Base-by-base conservation (phyloP, 2,113 vertebrate genomes). In the Takifugu flavidus region DNA sequence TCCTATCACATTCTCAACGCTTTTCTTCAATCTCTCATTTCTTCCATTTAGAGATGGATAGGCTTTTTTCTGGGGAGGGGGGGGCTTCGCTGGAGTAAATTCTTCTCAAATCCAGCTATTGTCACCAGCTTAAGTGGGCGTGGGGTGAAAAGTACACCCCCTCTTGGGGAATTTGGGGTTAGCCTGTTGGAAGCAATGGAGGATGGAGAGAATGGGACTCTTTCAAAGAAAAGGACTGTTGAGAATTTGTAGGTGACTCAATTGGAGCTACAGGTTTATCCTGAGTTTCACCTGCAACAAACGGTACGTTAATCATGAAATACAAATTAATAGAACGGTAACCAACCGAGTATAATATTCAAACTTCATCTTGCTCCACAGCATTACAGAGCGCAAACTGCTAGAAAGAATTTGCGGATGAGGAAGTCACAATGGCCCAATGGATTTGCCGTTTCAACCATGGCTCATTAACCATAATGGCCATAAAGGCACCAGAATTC, bases 71-170 rank as follows among this genome's bases (percentile, higher is more conserved):
- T 4, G 7, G 1, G 29, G 29, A 31, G 29, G 29, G 29, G 87
- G 84, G 90, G 92, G 93, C 89, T 90, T 82, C 90, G 88, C 90
- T 92, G 92, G 90, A 95, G 94, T 95, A 95, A 97, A 97, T 94
- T 96, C 94, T 81, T 94, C 90, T 92, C 91, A 98, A 99, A 99
- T 99, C 97, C 95, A 67, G 82, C 94, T 93, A 95, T 98, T 98
- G 96, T 98, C 87, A 92, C 88, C 85, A 86, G 91, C 90, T 94
- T 98, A 98, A 98, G 96, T 94, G 94, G 93, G 93, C 94, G 93
- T 92, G 92, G 92, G 94, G 93, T 93, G 94, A 94, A 94, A 95
- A 94, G 93, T 92, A 93, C 93, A 91, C 90, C 88, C 87, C 89
- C 93, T 93, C 92, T 89, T 88, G 91, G 90, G 87, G 83, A 82